These are phyloP conservation scores for Chloroclysta siterata DNA, from an alignment of 2,888 invertebrate genomes.

Conservation along the genomic window DNA sequence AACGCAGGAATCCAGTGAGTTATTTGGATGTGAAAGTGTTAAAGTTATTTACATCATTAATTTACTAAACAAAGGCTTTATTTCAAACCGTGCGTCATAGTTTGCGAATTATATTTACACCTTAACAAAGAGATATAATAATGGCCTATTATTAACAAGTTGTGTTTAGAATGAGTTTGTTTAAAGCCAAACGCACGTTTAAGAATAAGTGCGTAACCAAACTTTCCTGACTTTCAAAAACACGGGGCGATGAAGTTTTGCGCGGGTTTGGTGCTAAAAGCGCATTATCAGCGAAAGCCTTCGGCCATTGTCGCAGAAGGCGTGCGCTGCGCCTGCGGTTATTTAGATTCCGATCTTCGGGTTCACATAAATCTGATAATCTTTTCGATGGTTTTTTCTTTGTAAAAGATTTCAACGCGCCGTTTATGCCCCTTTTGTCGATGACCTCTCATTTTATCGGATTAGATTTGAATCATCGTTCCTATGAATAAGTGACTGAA, in stretches of 20 bases:
- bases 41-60: conserved; percentile 11
- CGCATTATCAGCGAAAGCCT: conserved; percentile 57
- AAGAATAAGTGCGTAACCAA: conserved; percentile 7
- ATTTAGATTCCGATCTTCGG: conserved; percentile 66
- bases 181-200: neutral
- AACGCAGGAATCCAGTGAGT: conserved; percentile 45
- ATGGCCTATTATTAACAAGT: too few species aligned
- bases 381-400: conserved; percentile 48
- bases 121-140: too few species aligned
- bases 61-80: conserved; percentile 6
- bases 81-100: neutral
- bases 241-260: neutral
- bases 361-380: conserved; percentile 63
- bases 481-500: conserved; percentile 35
- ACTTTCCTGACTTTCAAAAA: conserved; percentile 18
- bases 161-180: neutral
- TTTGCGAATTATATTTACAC: too few species aligned
- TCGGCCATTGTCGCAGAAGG: conserved; percentile 62
- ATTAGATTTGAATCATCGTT: conserved; percentile 40
- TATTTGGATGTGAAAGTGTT: conserved; percentile 28
- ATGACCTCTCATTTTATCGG: conserved; percentile 48
- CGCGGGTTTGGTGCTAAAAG: conserved; percentile 9
- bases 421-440: conserved; percentile 47
- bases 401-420: conserved; percentile 58
- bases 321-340: conserved; percentile 57